Percentiles rank a stretch among this genome's conserved stretches.
Evolutionary conservation across 2,113 vertebrate species (phyloP).

Genomic region (Pontoporia blainvillei): DNA sequence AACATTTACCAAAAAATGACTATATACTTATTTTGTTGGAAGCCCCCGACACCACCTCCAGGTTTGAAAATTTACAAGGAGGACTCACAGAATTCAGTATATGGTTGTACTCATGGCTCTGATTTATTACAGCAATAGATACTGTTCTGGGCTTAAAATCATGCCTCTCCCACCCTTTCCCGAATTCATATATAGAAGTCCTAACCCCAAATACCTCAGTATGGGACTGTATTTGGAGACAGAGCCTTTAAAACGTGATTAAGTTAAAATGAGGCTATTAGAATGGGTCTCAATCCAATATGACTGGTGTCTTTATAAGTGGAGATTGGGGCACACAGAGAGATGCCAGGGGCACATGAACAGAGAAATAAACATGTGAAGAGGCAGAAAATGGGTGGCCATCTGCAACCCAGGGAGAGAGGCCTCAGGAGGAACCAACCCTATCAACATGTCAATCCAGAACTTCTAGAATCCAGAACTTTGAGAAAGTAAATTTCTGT

Average conservation of each 20-base stretch:
- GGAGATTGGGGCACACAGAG: not conserved
- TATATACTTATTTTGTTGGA: not conserved
- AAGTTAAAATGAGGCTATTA: not conserved
- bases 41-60: not conserved
- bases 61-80: not conserved
- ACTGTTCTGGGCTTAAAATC: not conserved
- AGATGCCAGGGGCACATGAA: accelerated
- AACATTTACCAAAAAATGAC: not conserved
- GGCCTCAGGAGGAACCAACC: not conserved
- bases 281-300: not conserved
- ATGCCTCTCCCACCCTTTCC: accelerated
- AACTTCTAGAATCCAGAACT: not conserved
- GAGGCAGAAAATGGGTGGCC: not conserved
- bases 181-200: not conserved
- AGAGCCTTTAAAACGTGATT: not conserved
- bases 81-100: not conserved
- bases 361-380: not conserved
- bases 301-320: not conserved
- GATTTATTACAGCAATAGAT: not conserved
- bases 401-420: not conserved
- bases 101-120: not conserved
- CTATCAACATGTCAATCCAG: not conserved
- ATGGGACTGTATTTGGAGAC: not conserved
- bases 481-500: not conserved
- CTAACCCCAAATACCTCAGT: not conserved